Evolutionary conservation across 2,888 invertebrate species (phyloP).

Genomic region (Campaea margaritaria): DNA sequence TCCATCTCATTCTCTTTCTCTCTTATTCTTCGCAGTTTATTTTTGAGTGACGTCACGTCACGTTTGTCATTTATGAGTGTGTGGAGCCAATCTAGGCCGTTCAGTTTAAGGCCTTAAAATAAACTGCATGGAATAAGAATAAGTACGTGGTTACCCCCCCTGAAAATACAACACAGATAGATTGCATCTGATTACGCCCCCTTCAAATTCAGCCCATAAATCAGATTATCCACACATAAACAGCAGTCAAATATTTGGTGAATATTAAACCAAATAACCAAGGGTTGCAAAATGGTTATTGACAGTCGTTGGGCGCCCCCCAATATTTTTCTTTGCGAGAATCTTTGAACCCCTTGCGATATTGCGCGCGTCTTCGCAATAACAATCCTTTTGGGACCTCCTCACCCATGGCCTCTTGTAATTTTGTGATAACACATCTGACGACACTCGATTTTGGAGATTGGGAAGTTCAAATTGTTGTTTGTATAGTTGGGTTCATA

Average conservation of each 20-base stretch:
- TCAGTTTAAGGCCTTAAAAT: no score
- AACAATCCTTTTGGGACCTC: slow-evolving; percentile 59
- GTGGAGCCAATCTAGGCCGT: no score
- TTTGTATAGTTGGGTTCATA: not conserved
- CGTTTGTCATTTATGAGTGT: no score
- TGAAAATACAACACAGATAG: not conserved
- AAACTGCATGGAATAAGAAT: no score
- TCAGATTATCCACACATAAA: slow-evolving; percentile 24
- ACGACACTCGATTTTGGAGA: slow-evolving; percentile 1
- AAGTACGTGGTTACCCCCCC: no score
- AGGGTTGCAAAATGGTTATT: slow-evolving; percentile 54
- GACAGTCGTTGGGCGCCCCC: slow-evolving; percentile 52
- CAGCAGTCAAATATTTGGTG: slow-evolving; percentile 43
- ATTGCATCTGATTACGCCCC: not conserved
- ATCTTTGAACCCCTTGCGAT: slow-evolving; percentile 51
- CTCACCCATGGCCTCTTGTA: slow-evolving; percentile 54
- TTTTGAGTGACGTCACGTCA: no score
- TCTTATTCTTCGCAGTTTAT: no score
- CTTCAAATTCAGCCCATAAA: slow-evolving; percentile 14
- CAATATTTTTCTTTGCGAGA: slow-evolving; percentile 52
- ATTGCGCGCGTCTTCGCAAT: slow-evolving; percentile 63
- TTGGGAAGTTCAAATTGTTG: not conserved
- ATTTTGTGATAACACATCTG: slow-evolving; percentile 45
- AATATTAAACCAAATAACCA: slow-evolving; percentile 45
- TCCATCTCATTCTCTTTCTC: no score